Evolutionary conservation across 2,797 vertebrate species (phyloP), one percentile per base, ranked within the genome.

Genomic region (Mus caroli): DNA sequence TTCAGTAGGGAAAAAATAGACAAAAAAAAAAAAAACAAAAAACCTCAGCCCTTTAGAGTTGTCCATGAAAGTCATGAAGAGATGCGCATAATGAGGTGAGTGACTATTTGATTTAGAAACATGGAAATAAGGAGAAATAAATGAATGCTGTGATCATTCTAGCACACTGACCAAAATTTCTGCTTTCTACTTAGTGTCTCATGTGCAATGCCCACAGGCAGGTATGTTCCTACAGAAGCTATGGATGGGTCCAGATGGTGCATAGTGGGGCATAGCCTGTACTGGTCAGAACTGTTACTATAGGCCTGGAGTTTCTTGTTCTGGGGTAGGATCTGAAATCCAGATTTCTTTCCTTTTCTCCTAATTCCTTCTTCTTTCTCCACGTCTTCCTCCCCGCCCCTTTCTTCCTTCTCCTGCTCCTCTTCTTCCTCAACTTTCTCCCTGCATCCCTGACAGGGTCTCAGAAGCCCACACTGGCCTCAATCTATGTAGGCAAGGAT

Each of bases 81-180:
- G 20, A 87, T 77, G 40, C 82, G 4, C 80, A 34, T 62, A 56
- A 80, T 28, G 20, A 19, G 22, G 80, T 37, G 87, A 85, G 73
- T 31, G 52, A 80, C 73, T 91, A 91, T 87, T 20, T 92, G 40
- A 94, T 88, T 78, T 78, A 90, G 82, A 96, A 94, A 77, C 19
- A 83, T 78, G 69, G 73, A 94, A 87, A 91, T 43, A 80, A 60
- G 46, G 52, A 60, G 78, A 92, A 87, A 88, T 31, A 88, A 92
- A 95, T 84, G 10, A 85, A 22, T 76, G 52, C 24, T 78, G 93
- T 20, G 1, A 54, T 37, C 26, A 90, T 67, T 20, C 40, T 88
- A 40, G 56, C 26, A 75, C 17, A 83, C 64, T 40, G 46, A 85
- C 60, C 43, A 37, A 46, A 90, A 92, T 79, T 54, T 92, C 31